Base-by-base conservation (phyloP, 2,888 invertebrate species). In the Drosophila kanekoi region DNA sequence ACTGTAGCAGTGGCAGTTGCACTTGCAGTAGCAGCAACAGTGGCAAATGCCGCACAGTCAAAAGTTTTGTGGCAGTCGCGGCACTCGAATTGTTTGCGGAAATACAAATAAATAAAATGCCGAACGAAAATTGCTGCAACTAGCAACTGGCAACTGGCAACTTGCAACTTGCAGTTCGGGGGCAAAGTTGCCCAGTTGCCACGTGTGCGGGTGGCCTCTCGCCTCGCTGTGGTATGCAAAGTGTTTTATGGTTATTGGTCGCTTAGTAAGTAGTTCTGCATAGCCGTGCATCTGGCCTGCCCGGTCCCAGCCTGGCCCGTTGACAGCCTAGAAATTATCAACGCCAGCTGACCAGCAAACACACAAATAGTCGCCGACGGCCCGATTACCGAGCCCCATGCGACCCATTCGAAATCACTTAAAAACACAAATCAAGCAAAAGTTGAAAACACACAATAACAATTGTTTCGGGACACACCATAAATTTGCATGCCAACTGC, bases 401-500 rank as follows among this genome's bases (percentile, higher is more conserved):
- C 77, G 83, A 82, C 80, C 79, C 88, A 87, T 89, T 89, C 75
- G 81, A 84, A 87, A 85, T 85, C 87, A 85, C 85, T 89, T 85
- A 89, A 85, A 85, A 84, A 81, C 85, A 85, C 85, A 85, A 85
- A 89, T 85, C 85, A 85, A 85, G 87, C 89, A 79, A 84, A 89
- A 87, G 85, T 89, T 89, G 79, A 87, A 72, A 85, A 89, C 87
- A 89, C 87, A 85, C 87, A 85, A 84, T 84, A 88, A 89, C 87
- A 89, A 87, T 89, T 89, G 90, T 90, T 90, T 86, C 76, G 89
- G 87, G 88, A 83, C 79, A 89, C 82, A 83, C 87, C 90, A 89
- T 89, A 89, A 89, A 89, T 89, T 89, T 89, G 78, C 89, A 90
- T 90, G 87, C 80, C 90, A 89, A 79, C 72, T 64, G 63, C 60